phyloP scores from a whole-genome alignment of 2,113 vertebrate genomes.

The Suricata suricatta region DNA sequence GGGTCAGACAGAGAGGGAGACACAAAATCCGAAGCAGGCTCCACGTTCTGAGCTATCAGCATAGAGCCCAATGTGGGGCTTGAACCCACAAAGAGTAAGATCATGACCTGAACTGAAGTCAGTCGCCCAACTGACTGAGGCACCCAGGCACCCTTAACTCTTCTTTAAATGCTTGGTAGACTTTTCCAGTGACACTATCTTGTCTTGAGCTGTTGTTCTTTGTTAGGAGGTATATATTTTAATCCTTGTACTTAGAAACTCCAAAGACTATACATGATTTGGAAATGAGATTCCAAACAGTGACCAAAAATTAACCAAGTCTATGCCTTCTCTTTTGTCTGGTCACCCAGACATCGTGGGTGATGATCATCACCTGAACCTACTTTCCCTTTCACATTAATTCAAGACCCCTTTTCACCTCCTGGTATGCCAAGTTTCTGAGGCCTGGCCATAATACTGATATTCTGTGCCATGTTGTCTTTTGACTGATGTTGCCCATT shows the following conservation, averaged over 20 bases:
- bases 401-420: slow-evolving; percentile 90
- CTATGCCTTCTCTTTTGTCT: slow-evolving; percentile 84
- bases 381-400: slow-evolving; percentile 92
- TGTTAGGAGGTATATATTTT: slow-evolving; percentile 60
- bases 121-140: too few relatives aligned
- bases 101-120: too few relatives aligned
- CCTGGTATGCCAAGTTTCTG: slow-evolving; percentile 91
- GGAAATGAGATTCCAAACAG: slow-evolving; percentile 61
- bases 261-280: slow-evolving; percentile 55
- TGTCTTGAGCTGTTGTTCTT: background rate
- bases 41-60: too few relatives aligned
- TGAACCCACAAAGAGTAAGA: too few relatives aligned
- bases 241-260: slow-evolving; percentile 68
- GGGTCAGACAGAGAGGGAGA: too few relatives aligned
- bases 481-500: slow-evolving; percentile 89
- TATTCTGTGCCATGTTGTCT: slow-evolving; percentile 92
- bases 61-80: too few relatives aligned
- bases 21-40: too few relatives aligned
- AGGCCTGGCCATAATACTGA: slow-evolving; percentile 93
- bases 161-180: background rate
- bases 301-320: slow-evolving; percentile 4
- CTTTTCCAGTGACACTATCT: background rate
- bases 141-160: too few relatives aligned
- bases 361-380: slow-evolving; percentile 93
- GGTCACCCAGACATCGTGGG: slow-evolving; percentile 89